Conservation (phyloP, 1,140 invertebrate genomes). For the Latrodectus geometricus region DNA sequence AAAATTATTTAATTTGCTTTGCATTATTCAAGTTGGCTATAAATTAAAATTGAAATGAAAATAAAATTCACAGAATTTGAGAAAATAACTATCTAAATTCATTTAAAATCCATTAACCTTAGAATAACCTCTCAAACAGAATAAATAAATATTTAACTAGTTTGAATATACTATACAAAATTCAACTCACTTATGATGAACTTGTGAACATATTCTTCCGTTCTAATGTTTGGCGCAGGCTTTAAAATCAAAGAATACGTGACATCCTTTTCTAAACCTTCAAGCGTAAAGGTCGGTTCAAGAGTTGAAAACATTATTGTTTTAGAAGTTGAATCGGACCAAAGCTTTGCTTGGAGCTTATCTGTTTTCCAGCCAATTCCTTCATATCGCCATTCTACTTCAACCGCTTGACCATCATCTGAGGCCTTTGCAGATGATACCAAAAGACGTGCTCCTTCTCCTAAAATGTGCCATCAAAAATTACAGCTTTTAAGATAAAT, state of each 20-base stretch:
- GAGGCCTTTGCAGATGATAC: conserved; percentile 4
- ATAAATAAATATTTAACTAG: too few relatives aligned
- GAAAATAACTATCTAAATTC: too few relatives aligned
- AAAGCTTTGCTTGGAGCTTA: conserved; percentile 24
- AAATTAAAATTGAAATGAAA: too few relatives aligned
- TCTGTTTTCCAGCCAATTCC: conserved; percentile 52
- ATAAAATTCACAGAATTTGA: too few relatives aligned
- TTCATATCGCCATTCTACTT: conserved; percentile 31
- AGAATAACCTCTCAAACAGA: too few relatives aligned
- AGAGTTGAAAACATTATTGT: background rate
- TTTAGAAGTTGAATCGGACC: background rate
- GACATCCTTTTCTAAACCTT: background rate
- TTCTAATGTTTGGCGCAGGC: conserved; percentile 46
- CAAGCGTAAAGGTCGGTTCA: background rate
- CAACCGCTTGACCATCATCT: background rate
- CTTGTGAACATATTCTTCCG: conserved; percentile 17
- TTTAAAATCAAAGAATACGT: conserved; percentile 23
- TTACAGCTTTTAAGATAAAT: background rate
- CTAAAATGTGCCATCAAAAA: background rate
- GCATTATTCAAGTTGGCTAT: too few relatives aligned
- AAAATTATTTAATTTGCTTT: too few relatives aligned
- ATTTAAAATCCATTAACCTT: too few relatives aligned
- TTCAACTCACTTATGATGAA: conserved; percentile 50
- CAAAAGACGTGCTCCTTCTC: conserved; percentile 29
- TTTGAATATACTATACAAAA: background rate